Evolutionary conservation across 2,888 invertebrate genomes (phyloP).

Genomic region (Drosophila seclusa): DNA sequence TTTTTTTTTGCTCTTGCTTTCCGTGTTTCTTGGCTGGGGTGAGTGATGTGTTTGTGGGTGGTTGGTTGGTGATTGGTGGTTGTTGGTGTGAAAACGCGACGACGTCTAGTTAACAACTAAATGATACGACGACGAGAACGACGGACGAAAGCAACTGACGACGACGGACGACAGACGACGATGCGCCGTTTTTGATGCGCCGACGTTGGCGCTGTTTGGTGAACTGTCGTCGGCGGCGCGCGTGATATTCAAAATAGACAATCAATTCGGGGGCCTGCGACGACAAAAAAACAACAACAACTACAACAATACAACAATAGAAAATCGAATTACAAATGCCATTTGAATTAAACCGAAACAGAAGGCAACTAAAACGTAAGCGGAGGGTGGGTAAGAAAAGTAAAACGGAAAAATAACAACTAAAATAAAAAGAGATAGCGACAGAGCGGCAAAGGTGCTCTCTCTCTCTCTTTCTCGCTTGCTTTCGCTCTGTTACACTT

Average conservation of each 20-base stretch:
- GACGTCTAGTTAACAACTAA: slow-evolving; percentile 75
- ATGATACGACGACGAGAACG: slow-evolving; percentile 56
- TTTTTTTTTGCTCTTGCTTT: slow-evolving; percentile 6
- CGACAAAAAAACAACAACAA: slow-evolving; percentile 66
- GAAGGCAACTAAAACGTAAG: slow-evolving; percentile 24
- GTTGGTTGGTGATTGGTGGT: slow-evolving; percentile 8
- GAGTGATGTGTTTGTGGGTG: slow-evolving; percentile 5
- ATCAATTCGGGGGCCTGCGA: slow-evolving; percentile 75
- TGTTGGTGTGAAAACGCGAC: slow-evolving; percentile 45
- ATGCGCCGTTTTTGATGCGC: slow-evolving; percentile 46
- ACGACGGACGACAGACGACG: slow-evolving; percentile 8
- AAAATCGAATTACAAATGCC: slow-evolving; percentile 75
- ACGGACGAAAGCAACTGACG: slow-evolving; percentile 33
- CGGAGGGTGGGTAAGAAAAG: slow-evolving; percentile 11
- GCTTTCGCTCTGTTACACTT: background rate
- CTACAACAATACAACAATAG: slow-evolving; percentile 62
- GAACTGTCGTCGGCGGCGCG: slow-evolving; percentile 57
- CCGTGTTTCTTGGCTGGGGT: slow-evolving; percentile 22
- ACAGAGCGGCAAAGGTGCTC: slow-evolving; percentile 4
- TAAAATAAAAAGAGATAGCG: slow-evolving; percentile 33
- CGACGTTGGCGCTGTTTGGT: slow-evolving; percentile 61
- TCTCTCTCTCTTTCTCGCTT: background rate
- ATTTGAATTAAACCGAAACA: slow-evolving; percentile 69
- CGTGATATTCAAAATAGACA: slow-evolving; percentile 78
- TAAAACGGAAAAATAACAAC: slow-evolving; percentile 40